phyloP scores from a whole-genome alignment of 2,888 invertebrate genomes.

The Acronicta psi region DNA sequence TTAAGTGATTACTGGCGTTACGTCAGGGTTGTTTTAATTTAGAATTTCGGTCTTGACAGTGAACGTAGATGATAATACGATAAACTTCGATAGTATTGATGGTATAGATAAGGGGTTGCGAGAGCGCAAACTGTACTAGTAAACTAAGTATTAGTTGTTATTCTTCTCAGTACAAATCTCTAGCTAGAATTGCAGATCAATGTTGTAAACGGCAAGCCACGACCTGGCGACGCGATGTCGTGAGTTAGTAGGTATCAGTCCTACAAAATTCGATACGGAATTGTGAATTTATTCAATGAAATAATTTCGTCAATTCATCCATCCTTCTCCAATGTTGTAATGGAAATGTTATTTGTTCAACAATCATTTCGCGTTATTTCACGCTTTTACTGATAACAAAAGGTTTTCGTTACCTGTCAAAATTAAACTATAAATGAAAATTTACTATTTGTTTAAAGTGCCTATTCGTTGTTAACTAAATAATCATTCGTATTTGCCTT shows the following conservation, averaged over 20 bases:
- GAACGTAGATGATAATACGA: too few relatives aligned
- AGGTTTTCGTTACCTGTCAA: conserved; percentile 18
- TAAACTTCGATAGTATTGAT: too few relatives aligned
- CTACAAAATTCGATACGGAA: conserved; percentile 27
- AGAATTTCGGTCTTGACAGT: too few relatives aligned
- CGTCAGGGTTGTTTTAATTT: too few relatives aligned
- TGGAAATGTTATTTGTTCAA: conserved; percentile 9
- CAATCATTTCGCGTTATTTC: conserved; percentile 27
- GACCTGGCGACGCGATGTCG: conserved; percentile 28
- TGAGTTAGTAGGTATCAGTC: conserved; percentile 23
- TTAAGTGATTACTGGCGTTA: neutral
- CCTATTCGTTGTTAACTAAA: too few relatives aligned
- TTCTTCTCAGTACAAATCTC: too few relatives aligned
- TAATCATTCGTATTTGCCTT: too few relatives aligned
- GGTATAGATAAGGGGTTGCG: too few relatives aligned
- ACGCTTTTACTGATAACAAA: conserved; percentile 28
- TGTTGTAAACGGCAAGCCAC: conserved; percentile 36
- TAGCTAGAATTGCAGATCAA: conserved; percentile 10
- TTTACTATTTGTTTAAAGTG: too few relatives aligned
- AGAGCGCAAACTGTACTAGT: too few relatives aligned
- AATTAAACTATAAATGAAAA: conserved; percentile 7
- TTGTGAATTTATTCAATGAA: conserved; percentile 14
- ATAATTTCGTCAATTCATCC: conserved; percentile 28
- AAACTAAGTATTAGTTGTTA: too few relatives aligned
- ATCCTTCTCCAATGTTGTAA: conserved; percentile 21